Conservation (phyloP, 1,140 invertebrate genomes). For the Aphidius gifuensis region DNA sequence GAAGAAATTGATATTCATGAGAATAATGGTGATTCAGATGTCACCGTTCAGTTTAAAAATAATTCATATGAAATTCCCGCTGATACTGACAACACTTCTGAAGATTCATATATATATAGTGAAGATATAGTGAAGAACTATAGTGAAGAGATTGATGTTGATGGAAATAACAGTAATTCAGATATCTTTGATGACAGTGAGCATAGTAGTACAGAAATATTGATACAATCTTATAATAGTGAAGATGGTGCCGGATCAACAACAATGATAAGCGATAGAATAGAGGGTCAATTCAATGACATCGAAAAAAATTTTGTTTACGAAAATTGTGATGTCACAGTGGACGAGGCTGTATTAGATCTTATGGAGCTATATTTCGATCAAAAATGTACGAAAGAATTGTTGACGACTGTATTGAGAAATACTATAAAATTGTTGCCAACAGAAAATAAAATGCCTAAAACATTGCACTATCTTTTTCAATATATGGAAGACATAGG, state of each 20-base stretch:
- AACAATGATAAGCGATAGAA: no score
- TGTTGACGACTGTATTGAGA: neutral
- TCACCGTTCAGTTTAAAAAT: no score
- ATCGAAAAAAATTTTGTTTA: neutral
- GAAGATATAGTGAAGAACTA: no score
- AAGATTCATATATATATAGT: no score
- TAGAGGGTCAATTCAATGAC: no score
- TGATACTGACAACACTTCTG: no score
- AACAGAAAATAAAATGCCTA: conserved; percentile 20
- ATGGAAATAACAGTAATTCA: no score
- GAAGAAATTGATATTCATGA: conserved; percentile 8
- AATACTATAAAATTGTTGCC: conserved; percentile 11
- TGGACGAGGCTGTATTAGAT: neutral
- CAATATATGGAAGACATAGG: conserved; percentile 22
- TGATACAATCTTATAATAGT: neutral
- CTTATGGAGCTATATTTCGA: conserved; percentile 3
- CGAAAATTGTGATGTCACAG: neutral
- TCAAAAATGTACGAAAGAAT: neutral
- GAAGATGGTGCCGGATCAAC: neutral
- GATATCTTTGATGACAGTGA: neutral
- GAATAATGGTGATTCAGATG: neutral
- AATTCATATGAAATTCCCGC: no score
- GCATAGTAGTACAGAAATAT: neutral
- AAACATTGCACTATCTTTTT: conserved; percentile 22
- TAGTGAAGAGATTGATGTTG: no score